Percentiles rank a stretch among this genome's conserved stretches.
phyloP scores from a whole-genome alignment of 2,888 invertebrate genomes.

The Augochlorella aurata region DNA sequence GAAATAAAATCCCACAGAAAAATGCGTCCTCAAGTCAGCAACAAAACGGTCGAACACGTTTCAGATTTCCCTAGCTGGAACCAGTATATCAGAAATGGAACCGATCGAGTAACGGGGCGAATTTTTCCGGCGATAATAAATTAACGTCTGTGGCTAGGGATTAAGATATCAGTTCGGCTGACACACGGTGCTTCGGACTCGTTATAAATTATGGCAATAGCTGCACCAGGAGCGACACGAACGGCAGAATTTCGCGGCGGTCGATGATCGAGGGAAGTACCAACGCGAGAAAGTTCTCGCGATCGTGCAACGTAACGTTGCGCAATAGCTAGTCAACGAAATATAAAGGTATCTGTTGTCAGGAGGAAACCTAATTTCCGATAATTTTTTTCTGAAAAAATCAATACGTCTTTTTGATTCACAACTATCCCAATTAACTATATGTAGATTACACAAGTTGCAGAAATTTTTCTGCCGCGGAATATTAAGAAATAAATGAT shows the following conservation, averaged over 20 bases:
- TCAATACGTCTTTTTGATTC: too few species aligned
- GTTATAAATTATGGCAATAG: slow-evolving; percentile 29
- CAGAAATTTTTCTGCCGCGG: too few species aligned
- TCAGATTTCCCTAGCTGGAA: slow-evolving; percentile 20
- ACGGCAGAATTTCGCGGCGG: neutral
- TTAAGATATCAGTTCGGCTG: neutral
- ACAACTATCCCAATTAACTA: too few species aligned
- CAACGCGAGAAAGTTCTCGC: neutral
- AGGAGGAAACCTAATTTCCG: too few species aligned
- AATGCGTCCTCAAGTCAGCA: neutral
- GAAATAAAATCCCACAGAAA: neutral
- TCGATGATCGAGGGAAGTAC: slow-evolving; percentile 11
- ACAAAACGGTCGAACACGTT: neutral
- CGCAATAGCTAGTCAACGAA: slow-evolving; percentile 37
- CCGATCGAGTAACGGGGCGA: neutral
- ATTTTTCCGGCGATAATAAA: slow-evolving; percentile 12
- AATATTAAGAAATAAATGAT: too few species aligned
- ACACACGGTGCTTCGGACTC: neutral
- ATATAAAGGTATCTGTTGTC: neutral
- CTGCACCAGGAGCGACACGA: neutral
- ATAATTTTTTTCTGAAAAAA: too few species aligned
- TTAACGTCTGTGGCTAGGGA: neutral
- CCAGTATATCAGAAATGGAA: slow-evolving; percentile 33
- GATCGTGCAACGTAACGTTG: slow-evolving; percentile 42
- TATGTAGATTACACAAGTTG: too few species aligned